Evolutionary conservation across 2,797 vertebrate genomes (phyloP).

Genomic region (Harpagifer antarcticus): DNA sequence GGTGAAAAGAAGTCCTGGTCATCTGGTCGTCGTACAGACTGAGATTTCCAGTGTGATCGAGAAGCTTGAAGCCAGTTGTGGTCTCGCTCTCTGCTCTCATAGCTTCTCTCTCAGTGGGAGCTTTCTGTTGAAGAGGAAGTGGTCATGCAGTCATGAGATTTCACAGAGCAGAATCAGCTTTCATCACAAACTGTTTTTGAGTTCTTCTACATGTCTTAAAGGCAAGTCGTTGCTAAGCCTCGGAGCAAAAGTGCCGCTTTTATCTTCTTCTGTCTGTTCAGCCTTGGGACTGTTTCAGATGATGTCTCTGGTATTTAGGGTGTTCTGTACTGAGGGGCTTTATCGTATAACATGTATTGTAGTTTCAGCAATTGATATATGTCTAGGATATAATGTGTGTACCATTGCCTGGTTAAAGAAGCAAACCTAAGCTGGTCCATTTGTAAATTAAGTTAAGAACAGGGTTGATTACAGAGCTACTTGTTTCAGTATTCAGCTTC

Average conservation of each 20-base stretch:
- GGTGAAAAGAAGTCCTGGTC: slow-evolving; percentile 29
- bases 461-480: no score
- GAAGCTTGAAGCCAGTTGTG: slow-evolving; percentile 63
- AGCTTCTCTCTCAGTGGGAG: slow-evolving; percentile 40
- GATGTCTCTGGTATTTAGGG: background rate
- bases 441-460: no score
- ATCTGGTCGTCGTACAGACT: slow-evolving; percentile 49
- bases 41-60: slow-evolving; percentile 49
- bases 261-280: slow-evolving; percentile 21
- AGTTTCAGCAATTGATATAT: no score
- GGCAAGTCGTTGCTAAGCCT: slow-evolving; percentile 37
- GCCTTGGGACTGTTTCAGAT: slow-evolving; percentile 9
- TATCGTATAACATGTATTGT: no score
- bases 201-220: slow-evolving; percentile 9
- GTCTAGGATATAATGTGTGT: no score
- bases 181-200: slow-evolving; percentile 2
- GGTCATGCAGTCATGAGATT: slow-evolving; percentile 60
- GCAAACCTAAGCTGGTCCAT: no score
- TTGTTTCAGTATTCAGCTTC: no score
- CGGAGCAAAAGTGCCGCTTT: slow-evolving; percentile 28
- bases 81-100: slow-evolving; percentile 52
- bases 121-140: slow-evolving; percentile 63
- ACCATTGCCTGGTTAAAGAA: no score
- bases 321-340: background rate
- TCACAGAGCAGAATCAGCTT: slow-evolving; percentile 32